Conservation (phyloP, 2,113 vertebrate species). For the Caracal caracal region DNA sequence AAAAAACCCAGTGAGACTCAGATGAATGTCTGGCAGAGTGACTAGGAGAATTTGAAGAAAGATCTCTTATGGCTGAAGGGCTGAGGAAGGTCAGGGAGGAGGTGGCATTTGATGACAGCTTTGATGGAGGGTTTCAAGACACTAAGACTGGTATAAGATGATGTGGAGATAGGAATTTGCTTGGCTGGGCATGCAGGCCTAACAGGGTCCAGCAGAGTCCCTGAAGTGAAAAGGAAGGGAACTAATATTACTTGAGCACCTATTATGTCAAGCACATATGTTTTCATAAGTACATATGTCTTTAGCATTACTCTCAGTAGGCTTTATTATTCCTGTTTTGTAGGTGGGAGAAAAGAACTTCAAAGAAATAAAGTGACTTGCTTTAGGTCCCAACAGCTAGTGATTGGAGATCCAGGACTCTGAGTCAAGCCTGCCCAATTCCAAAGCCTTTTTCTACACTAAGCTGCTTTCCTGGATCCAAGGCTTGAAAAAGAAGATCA, state of each 20-base stretch:
- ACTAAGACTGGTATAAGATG: not conserved
- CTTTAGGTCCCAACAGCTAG: not conserved
- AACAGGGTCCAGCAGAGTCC: not conserved
- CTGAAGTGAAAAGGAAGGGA: constrained; percentile 13
- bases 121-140: constrained; percentile 6
- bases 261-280: not conserved
- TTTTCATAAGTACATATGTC: not conserved
- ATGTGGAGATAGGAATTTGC: not conserved
- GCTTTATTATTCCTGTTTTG: not conserved
- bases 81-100: not conserved
- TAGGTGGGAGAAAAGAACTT: not conserved
- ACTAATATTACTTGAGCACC: not conserved
- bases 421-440: not conserved
- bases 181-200: not conserved
- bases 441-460: not conserved
- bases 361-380: not conserved
- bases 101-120: not conserved
- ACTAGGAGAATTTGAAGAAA: not conserved
- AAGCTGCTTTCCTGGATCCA: not conserved
- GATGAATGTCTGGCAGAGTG: not conserved
- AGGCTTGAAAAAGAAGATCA: not conserved
- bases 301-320: not conserved
- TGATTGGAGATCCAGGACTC: not conserved
- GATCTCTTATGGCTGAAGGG: not conserved
- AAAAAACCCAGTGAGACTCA: not conserved